Conservation (phyloP, 2,888 invertebrate species). For the Nomada ruficornis region DNA sequence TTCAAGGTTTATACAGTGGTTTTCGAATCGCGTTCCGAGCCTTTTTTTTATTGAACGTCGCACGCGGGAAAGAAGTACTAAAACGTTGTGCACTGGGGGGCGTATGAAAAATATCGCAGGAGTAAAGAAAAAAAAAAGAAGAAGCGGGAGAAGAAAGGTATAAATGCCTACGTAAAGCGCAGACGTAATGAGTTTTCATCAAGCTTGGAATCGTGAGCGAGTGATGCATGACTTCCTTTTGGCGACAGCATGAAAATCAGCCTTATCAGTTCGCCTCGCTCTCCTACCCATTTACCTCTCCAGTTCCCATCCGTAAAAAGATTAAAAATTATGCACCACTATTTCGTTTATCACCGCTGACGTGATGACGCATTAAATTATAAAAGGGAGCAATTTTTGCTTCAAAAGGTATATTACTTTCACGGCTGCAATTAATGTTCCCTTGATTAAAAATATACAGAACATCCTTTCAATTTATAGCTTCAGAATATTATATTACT, state of each 20-base stretch:
- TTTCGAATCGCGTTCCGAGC: not conserved
- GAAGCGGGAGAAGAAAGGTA: not conserved
- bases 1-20: constrained; percentile 2
- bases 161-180: constrained; percentile 25
- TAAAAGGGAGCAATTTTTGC: not conserved
- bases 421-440: not conserved
- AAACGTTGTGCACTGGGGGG: constrained; percentile 3
- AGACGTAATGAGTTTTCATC: constrained; percentile 37
- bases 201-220: constrained; percentile 14
- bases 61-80: not conserved
- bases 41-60: not conserved
- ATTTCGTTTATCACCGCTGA: not conserved
- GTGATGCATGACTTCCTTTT: constrained; percentile 49
- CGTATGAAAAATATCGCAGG: constrained; percentile 18
- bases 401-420: not conserved
- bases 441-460: not conserved
- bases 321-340: not conserved
- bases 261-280: constrained; percentile 20
- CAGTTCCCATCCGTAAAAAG: not conserved
- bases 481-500: not conserved
- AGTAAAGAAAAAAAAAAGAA: not conserved
- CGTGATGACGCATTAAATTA: not conserved
- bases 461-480: not conserved
- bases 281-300: not conserved
- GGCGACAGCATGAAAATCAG: constrained; percentile 44